Evolutionary conservation across 2,888 invertebrate genomes (phyloP).

Genomic region (Panzeria rudis): DNA sequence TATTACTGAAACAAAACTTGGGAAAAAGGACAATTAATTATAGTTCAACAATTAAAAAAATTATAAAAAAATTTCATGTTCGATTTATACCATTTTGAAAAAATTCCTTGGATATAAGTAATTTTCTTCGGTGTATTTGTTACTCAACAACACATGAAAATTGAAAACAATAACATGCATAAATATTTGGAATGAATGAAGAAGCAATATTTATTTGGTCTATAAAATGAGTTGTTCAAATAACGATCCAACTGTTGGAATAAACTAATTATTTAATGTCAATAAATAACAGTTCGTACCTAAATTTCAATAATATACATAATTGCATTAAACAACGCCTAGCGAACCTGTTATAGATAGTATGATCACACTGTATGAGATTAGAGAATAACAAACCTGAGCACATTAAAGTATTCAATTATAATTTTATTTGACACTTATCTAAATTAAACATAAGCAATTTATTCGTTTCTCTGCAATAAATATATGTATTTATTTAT

Average conservation of each 20-base stretch:
- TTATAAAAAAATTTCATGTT: too few relatives aligned
- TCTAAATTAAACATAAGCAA: too few relatives aligned
- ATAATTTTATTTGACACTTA: too few relatives aligned
- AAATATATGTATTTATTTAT: constrained; percentile 13
- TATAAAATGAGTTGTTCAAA: constrained; percentile 2
- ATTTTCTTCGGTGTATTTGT: too few relatives aligned
- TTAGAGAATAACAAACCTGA: constrained; percentile 18
- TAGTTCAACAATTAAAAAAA: too few relatives aligned
- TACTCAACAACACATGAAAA: too few relatives aligned
- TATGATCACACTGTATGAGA: constrained; percentile 14
- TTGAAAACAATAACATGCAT: neutral
- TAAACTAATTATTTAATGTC: constrained; percentile 14
- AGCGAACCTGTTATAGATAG: neutral
- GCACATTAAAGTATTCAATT: neutral
- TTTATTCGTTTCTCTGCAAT: constrained; percentile 27
- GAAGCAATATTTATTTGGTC: neutral
- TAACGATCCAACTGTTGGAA: neutral
- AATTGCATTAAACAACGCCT: neutral
- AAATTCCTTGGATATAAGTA: too few relatives aligned
- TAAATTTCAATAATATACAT: constrained; percentile 29
- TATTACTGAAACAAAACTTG: too few relatives aligned
- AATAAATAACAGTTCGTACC: constrained; percentile 37
- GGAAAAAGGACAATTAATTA: too few relatives aligned
- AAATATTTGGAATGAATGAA: neutral
- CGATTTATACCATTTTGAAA: too few relatives aligned